These are phyloP conservation scores for Masticophis lateralis DNA, from an alignment of 2,797 vertebrate genomes.

Conservation along the genomic window DNA sequence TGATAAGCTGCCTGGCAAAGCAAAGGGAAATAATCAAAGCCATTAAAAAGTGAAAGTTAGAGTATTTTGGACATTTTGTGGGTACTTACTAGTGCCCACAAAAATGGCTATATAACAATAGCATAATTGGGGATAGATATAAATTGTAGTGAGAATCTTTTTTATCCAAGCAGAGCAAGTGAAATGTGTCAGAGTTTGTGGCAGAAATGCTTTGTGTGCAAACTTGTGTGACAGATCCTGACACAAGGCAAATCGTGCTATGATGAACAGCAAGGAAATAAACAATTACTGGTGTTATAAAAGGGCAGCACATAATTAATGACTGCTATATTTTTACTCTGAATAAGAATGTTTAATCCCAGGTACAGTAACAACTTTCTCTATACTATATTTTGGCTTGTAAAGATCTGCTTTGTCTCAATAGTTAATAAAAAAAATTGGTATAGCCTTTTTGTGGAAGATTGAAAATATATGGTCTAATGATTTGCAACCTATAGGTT, in stretches of 20 bases:
- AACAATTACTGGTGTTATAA: background rate
- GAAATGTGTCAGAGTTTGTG: background rate
- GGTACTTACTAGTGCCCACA: background rate
- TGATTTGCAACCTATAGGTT: background rate
- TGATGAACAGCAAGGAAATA: background rate
- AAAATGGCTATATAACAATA: background rate
- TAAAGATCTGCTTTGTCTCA: background rate
- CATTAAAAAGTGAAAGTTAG: no score
- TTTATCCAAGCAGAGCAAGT: background rate
- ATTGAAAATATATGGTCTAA: background rate
- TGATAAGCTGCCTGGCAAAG: no score
- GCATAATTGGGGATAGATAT: background rate
- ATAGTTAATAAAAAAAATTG: background rate
- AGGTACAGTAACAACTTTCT: background rate
- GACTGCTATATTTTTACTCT: background rate
- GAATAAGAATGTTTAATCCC: background rate
- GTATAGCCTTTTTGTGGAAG: background rate
- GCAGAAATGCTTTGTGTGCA: background rate
- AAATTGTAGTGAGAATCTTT: background rate
- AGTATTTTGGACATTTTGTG: no score
- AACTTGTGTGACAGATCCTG: background rate
- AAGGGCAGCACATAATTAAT: background rate
- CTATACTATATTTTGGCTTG: background rate
- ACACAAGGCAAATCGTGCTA: background rate
- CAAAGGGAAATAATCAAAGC: no score